Percentiles rank a stretch among this genome's conserved stretches.
Evolutionary conservation across 2,797 vertebrate genomes (phyloP).

Genomic region (Tragelaphus oryx): DNA sequence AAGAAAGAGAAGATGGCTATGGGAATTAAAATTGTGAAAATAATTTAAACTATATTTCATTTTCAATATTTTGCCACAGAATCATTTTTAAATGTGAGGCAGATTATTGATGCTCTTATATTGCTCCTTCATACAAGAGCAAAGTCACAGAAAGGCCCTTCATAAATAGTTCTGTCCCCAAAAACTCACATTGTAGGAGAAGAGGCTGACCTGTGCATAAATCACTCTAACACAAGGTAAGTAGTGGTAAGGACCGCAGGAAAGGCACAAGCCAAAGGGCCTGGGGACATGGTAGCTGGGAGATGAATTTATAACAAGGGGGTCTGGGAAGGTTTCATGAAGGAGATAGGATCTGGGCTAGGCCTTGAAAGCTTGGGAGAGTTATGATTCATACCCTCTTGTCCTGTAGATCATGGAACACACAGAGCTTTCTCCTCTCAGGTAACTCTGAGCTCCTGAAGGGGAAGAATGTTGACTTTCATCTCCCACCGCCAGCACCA

Average conservation of each 20-base stretch:
- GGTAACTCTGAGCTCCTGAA: conserved; percentile 22
- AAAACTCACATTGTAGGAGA: conserved; percentile 50
- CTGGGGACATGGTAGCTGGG: conserved; percentile 15
- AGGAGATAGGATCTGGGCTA: conserved; percentile 57
- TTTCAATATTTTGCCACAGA: conserved; percentile 30
- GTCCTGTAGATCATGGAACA: not conserved
- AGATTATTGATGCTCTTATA: conserved; percentile 36
- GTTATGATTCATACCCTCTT: conserved; percentile 57
- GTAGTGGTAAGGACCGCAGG: conserved; percentile 52
- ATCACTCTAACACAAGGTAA: conserved; percentile 67
- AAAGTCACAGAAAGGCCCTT: conserved; percentile 62
- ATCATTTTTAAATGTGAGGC: not conserved
- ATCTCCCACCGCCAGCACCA: not conserved
- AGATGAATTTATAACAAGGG: conserved; percentile 61
- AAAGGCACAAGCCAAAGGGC: conserved; percentile 53
- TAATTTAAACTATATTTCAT: not conserved
- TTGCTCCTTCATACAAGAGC: conserved; percentile 43
- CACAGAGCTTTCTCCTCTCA: not conserved
- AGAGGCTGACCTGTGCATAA: conserved; percentile 61
- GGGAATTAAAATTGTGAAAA: not conserved
- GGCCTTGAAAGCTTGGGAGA: conserved; percentile 44
- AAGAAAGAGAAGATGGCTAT: not conserved
- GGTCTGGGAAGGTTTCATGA: conserved; percentile 63
- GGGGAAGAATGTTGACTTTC: not conserved
- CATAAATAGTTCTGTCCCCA: conserved; percentile 67